A percentile compares a stretch with the other conserved stretches of the same genome.
These are phyloP conservation scores for Heterotilapia buettikoferi DNA, from an alignment of 2,113 vertebrate genomes.

Conservation along the genomic window DNA sequence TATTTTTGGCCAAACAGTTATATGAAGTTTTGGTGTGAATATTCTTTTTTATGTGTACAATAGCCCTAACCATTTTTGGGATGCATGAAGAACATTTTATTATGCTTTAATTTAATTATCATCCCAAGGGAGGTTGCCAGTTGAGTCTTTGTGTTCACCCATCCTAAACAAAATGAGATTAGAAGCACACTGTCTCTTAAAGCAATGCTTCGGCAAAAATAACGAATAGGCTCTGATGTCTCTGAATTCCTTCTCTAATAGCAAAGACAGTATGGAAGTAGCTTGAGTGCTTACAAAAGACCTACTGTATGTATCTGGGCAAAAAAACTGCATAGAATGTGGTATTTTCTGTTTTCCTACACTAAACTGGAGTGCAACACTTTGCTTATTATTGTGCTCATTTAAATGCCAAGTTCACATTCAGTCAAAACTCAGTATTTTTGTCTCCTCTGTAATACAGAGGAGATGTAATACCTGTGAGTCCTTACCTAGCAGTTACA, in stretches of 20 bases:
- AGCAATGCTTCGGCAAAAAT: conserved; percentile 31
- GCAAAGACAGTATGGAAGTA: neutral
- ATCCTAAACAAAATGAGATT: conserved; percentile 59
- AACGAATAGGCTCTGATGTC: conserved; percentile 32
- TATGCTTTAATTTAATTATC: conserved; percentile 42
- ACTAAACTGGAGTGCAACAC: neutral
- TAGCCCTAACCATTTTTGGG: neutral
- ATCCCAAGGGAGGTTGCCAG: conserved; percentile 32
- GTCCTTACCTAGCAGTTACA: neutral
- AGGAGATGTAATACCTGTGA: neutral
- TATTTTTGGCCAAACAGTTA: neutral
- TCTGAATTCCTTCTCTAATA: conserved; percentile 13
- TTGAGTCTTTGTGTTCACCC: conserved; percentile 45
- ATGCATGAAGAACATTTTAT: conserved; percentile 29
- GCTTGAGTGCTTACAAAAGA: neutral
- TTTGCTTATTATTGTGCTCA: neutral
- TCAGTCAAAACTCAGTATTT: neutral
- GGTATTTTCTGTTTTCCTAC: neutral
- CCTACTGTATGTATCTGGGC: neutral
- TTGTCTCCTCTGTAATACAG: neutral
- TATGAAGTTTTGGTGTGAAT: neutral
- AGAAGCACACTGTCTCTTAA: conserved; percentile 36
- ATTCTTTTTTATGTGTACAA: neutral
- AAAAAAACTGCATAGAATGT: neutral
- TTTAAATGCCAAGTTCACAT: neutral